Evolutionary conservation across 1,140 invertebrate species (phyloP).

Genomic region (Melanaphis sacchari): DNA sequence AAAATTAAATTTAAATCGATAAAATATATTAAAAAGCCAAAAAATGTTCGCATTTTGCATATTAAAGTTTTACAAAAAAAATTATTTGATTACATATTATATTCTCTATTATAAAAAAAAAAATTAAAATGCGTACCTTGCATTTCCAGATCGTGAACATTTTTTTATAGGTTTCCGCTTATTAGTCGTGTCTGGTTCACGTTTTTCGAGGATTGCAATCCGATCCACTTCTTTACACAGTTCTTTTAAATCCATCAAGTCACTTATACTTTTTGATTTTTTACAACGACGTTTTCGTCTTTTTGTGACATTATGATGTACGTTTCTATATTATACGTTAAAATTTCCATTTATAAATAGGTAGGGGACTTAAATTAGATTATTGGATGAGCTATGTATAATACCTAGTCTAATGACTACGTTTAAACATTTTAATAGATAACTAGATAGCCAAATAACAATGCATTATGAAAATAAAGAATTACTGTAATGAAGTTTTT

Average conservation of each 20-base stretch:
- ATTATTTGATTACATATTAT: background rate
- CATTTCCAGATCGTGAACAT: background rate
- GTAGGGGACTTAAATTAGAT: background rate
- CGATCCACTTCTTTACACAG: conserved; percentile 43
- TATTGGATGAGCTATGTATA: background rate
- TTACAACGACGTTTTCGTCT: background rate
- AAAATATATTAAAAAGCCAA: too few relatives aligned
- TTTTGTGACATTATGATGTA: background rate
- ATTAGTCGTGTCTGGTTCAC: background rate
- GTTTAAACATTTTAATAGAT: background rate
- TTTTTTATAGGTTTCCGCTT: background rate
- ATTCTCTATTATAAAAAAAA: background rate
- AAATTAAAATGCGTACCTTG: background rate
- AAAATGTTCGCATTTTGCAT: background rate
- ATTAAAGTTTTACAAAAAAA: background rate
- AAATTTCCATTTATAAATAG: background rate
- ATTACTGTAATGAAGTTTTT: background rate
- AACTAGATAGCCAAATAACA: background rate
- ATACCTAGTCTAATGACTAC: background rate
- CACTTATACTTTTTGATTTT: conserved; percentile 39
- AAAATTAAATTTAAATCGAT: too few relatives aligned
- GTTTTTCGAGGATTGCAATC: background rate
- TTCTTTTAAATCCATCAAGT: conserved; percentile 42
- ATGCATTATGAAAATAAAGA: background rate
- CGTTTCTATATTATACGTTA: background rate